Evolutionary conservation across 2,888 invertebrate genomes (phyloP), one percentile per base, ranked within the genome.

Genomic region (Phytoseiulus persimilis): DNA sequence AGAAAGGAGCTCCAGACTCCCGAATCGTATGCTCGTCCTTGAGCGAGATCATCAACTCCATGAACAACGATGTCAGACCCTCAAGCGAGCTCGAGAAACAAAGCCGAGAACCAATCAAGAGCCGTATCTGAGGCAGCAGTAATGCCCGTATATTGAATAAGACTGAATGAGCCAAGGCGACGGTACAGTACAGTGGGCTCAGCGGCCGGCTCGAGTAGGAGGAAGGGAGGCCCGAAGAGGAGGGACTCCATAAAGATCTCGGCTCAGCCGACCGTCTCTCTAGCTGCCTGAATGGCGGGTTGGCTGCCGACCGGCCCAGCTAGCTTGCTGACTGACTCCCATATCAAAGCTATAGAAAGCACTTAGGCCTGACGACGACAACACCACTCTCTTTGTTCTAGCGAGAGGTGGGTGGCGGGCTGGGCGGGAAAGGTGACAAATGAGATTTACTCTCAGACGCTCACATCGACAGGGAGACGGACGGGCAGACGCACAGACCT

Each of bases 281-380:
- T 65, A 28, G 11, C 28, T 65, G 65, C n/a, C 46, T 46, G 46
- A 14, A 6, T 46, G 46, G 46, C 46, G 6, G 46, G 46, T 14
- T 11, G 46, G 46, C 46, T 11, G 46, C 65, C 18, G 2, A 23
- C 65, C 18, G 9, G 65, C 11, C 9, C 65, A 65, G 65, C 65
- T 65, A 65, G 65, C 65, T 65, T 65, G 65, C 65, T 28, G 65
- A 65, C 65, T 65, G 65, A 65, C 65, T 65, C 65, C 18, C 65
- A 65, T 65, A 65, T 65, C 65, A 65, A 65, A 65, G 65, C 65
- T 65, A 65, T 65, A 65, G 65, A 65, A 65, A 65, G 65, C 65
- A 65, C 65, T 65, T 65, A 65, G 65, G 65, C 11, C 5, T 65
- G 65, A 14, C 18, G 65, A 65, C 65, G 65, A 65, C 65, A 65